Evolutionary conservation across 2,888 invertebrate genomes (phyloP).

Genomic region (Cordilura impudica): DNA sequence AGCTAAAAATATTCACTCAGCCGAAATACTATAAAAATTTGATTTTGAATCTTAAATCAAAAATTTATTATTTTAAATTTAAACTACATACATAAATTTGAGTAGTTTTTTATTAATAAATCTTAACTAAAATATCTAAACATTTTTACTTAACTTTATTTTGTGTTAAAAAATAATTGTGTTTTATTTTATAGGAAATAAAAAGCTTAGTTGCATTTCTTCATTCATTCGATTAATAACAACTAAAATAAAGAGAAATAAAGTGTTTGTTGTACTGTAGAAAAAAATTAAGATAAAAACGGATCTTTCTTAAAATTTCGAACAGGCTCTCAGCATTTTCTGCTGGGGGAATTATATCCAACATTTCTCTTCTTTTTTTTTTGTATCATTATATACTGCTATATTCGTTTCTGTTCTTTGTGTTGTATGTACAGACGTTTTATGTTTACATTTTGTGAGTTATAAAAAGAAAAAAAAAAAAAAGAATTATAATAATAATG

Average conservation of each 20-base stretch:
- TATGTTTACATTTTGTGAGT: slow-evolving; percentile 49
- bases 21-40: not conserved
- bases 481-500: slow-evolving; percentile 5
- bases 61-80: not conserved
- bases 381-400: not conserved
- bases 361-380: slow-evolving; percentile 7
- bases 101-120: too few relatives aligned
- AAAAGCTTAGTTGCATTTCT: slow-evolving; percentile 3
- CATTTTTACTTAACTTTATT: not conserved
- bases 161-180: not conserved
- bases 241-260: not conserved
- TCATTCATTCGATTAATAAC: not conserved
- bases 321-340: slow-evolving; percentile 70
- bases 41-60: not conserved
- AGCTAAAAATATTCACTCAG: not conserved
- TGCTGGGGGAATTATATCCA: slow-evolving; percentile 61
- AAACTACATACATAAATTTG: too few relatives aligned
- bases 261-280: slow-evolving; percentile 32
- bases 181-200: not conserved
- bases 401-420: not conserved
- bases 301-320: slow-evolving; percentile 75
- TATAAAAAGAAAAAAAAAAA: not conserved
- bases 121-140: not conserved
- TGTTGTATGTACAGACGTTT: not conserved
- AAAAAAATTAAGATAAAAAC: slow-evolving; percentile 71